phyloP scores from a whole-genome alignment of 2,888 invertebrate species.

The Cremastinae sp. region DNA sequence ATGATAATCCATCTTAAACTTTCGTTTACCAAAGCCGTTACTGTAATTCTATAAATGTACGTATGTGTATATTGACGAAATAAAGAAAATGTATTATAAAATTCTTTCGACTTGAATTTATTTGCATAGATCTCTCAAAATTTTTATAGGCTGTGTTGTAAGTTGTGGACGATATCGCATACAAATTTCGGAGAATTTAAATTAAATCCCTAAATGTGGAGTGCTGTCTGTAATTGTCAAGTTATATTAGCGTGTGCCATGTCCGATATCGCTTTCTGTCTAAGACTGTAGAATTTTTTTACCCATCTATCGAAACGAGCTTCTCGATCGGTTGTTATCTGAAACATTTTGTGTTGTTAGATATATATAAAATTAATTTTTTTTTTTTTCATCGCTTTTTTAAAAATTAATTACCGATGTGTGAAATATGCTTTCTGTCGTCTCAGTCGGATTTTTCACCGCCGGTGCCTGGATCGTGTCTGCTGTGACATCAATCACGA shows the following conservation, averaged over 20 bases:
- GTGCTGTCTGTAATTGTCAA: constrained; percentile 43
- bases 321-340: constrained; percentile 87
- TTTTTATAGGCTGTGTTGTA: neutral
- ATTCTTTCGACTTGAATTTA: neutral
- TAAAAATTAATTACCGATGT: constrained; percentile 70
- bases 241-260: constrained; percentile 55
- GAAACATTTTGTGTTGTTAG: constrained; percentile 67
- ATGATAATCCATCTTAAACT: constrained; percentile 44
- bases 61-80: constrained; percentile 36
- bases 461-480: constrained; percentile 87
- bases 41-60: constrained; percentile 47
- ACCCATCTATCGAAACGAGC: constrained; percentile 88
- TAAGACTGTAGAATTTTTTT: constrained; percentile 84
- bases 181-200: no score
- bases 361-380: no score
- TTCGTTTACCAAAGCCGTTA: constrained; percentile 57
- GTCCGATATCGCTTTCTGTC: constrained; percentile 84
- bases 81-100: constrained; percentile 31
- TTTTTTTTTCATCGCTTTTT: neutral
- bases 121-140: neutral
- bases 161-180: neutral
- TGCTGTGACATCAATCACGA: constrained; percentile 87
- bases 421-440: constrained; percentile 76
- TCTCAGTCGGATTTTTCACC: constrained; percentile 69
- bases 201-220: neutral